Evolutionary conservation across 2,113 vertebrate genomes (phyloP).

Genomic region (Ciconia boyciana): DNA sequence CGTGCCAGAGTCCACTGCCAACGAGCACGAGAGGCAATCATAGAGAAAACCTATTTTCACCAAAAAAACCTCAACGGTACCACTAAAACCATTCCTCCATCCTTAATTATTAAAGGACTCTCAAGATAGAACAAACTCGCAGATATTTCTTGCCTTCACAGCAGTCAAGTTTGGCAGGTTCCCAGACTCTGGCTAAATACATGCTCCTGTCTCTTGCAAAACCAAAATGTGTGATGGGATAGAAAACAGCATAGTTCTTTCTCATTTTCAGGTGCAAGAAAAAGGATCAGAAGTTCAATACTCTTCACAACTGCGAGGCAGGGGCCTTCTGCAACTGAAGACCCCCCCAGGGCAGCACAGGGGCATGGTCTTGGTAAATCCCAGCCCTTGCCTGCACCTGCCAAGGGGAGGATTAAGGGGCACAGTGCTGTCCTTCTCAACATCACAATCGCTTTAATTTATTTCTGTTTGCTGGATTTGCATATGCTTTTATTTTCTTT

Average conservation of each 20-base stretch:
- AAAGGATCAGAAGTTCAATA: background rate
- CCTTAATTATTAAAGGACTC: background rate
- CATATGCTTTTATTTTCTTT: background rate
- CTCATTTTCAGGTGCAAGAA: background rate
- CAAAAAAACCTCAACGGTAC: accelerated
- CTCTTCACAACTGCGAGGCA: background rate
- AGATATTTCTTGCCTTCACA: background rate
- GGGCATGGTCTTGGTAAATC: background rate
- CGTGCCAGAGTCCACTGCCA: background rate
- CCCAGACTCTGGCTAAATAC: background rate
- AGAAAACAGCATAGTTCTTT: background rate
- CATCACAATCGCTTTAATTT: background rate
- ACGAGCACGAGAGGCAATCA: background rate
- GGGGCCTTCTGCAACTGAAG: background rate
- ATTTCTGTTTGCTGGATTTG: background rate
- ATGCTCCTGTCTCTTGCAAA: background rate
- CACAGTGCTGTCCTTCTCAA: background rate
- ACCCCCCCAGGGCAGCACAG: background rate
- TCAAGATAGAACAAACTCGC: background rate
- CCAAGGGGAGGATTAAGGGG: background rate
- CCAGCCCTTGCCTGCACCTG: background rate
- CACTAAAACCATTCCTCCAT: background rate
- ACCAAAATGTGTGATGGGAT: background rate
- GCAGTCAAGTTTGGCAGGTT: background rate
- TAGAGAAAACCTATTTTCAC: background rate